phyloP scores from a whole-genome alignment of 2,113 vertebrate species.

The Mus musculus region GRCm39 chr16:62326501-62327000 shows the following conservation, averaged over 20 bases:
- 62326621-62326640: not conserved
- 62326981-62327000: not conserved
- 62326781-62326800: not conserved
- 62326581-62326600: not conserved
- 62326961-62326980: not conserved
- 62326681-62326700: not conserved
- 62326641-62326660: not conserved
- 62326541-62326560: slow-evolving; percentile 1
- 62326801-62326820: not conserved
- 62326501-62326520: not conserved
- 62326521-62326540: not conserved
- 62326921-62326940: not conserved
- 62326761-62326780: not conserved
- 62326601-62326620: not conserved
- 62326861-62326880: not conserved
- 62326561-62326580: not conserved
- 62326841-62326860: not conserved
- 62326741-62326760: slow-evolving; percentile 48
- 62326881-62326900: not conserved
- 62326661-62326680: slow-evolving; percentile 14
- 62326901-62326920: not conserved
- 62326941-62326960: not conserved
- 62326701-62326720: slow-evolving; percentile 44
- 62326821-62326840: not conserved
- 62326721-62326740: slow-evolving; percentile 23